Conservation (phyloP, 2,888 invertebrate species). For the Peribatodes rhomboidaria region DNA sequence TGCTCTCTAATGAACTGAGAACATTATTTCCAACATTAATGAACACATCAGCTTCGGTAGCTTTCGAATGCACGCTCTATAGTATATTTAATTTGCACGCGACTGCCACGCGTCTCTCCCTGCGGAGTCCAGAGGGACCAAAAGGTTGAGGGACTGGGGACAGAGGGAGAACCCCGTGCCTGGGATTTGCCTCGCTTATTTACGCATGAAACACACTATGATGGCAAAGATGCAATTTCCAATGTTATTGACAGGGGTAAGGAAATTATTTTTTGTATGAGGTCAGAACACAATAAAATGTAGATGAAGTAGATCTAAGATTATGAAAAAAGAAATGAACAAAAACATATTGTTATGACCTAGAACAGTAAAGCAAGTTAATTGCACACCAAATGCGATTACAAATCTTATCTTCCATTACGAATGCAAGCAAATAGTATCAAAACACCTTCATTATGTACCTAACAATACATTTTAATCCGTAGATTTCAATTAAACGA, state of each 20-base stretch:
- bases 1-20: conserved; percentile 11
- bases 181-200: conserved; percentile 54
- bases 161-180: conserved; percentile 39
- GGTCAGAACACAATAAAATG: not conserved
- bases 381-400: not conserved
- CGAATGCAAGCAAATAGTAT: not conserved
- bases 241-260: conserved; percentile 10
- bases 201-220: conserved; percentile 57
- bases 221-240: conserved; percentile 45
- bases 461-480: not conserved
- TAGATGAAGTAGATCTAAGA: not conserved
- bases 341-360: not conserved
- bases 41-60: conserved; percentile 65
- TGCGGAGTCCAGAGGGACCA: conserved; percentile 23
- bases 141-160: conserved; percentile 1
- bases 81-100: conserved; percentile 58
- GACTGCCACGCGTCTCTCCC: conserved; percentile 56
- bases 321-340: not conserved
- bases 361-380: not conserved
- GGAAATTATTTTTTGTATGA: too few species aligned
- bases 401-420: not conserved
- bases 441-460: not conserved
- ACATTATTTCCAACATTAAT: conserved; percentile 49
- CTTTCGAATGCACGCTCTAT: conserved; percentile 61
- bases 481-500: not conserved